Conservation (phyloP, 1,140 invertebrate species). For the Oreohelix idahoensis region DNA sequence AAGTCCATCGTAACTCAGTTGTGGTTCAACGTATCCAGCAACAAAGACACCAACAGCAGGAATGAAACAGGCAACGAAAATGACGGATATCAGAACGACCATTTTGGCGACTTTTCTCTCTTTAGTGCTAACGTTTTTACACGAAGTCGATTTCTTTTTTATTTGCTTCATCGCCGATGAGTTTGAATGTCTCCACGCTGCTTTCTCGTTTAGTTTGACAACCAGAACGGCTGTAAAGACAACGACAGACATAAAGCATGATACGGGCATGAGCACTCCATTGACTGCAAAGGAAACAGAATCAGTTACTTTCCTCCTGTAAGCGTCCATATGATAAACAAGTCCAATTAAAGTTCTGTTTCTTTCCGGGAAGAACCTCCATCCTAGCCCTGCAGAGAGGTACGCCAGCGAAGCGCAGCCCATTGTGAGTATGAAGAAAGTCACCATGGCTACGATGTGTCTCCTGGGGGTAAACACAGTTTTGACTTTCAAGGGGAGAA, state of each 20-base stretch:
- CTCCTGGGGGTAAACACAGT: not conserved
- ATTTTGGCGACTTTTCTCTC: too few species aligned
- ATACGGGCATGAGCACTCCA: not conserved
- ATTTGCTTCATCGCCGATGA: not conserved
- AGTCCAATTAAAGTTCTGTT: conserved; percentile 25
- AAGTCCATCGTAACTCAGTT: too few species aligned
- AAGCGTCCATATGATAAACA: not conserved
- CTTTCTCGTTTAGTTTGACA: not conserved
- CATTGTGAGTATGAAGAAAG: not conserved
- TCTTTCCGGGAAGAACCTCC: conserved; percentile 2
- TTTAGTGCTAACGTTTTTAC: too few species aligned
- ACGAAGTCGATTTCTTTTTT: too few species aligned
- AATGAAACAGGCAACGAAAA: too few species aligned
- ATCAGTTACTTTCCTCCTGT: not conserved
- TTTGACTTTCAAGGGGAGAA: conserved; percentile 21
- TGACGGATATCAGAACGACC: too few species aligned
- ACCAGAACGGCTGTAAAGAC: not conserved
- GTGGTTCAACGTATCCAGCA: too few species aligned
- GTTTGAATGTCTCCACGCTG: not conserved
- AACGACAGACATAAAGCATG: not conserved
- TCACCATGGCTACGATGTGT: not conserved
- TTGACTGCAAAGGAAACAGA: not conserved
- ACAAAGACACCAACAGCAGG: too few species aligned
- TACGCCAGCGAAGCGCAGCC: not conserved
- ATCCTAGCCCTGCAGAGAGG: not conserved